Evolutionary conservation across 2,113 vertebrate species (phyloP), one percentile per base, ranked within the genome.

Genomic region (Mugil cephalus): DNA sequence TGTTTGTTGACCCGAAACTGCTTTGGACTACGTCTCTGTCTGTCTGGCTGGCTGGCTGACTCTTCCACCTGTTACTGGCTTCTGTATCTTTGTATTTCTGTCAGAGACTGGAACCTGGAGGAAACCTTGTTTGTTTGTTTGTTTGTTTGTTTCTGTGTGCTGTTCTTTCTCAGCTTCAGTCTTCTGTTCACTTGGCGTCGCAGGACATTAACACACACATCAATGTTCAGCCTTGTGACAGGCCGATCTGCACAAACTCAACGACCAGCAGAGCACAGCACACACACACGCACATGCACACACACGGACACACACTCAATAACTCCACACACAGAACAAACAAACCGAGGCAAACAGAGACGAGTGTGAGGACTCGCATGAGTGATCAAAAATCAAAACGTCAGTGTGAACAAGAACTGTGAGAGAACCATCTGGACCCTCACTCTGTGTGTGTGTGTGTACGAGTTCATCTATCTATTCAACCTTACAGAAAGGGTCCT

Each of bases 371-470:
- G 51, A 50, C 15, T 42, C 3, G 10, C 19, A 34, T 53, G 39
- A 64, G 46, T 40, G 54, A 67, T 75, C 21, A 45, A 34, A 59
- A 65, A 67, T 75, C 21, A 45, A 34, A 59, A 65, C 43, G 18
- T 64, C 66, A 69, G 40, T 30, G 40, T 24, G 74, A 76, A 38
- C 12, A 2, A 47, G 42, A 34, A 39, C 36, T 17, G 39, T 17
- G 55, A 42, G 15, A 59, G 58, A 56, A 60, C 71, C 71, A 74
- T 75, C 78, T 75, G 78, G 69, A 67, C 53, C 30, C 35, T 9
- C 18, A 13, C 14, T 3, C 39, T 24, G 38, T 21, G 47, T 39
- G 30, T 39, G 60, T 64, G 36, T 55, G 43, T 61, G 36, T 18
- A 7, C 39, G 10, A 30, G 24, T 30, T 30, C 24, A 5, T 30